A percentile compares a stretch with the other conserved stretches of the same genome.
Evolutionary conservation across 2,797 vertebrate genomes (phyloP).

Genomic region (Sternarchorhynchus goeldii): DNA sequence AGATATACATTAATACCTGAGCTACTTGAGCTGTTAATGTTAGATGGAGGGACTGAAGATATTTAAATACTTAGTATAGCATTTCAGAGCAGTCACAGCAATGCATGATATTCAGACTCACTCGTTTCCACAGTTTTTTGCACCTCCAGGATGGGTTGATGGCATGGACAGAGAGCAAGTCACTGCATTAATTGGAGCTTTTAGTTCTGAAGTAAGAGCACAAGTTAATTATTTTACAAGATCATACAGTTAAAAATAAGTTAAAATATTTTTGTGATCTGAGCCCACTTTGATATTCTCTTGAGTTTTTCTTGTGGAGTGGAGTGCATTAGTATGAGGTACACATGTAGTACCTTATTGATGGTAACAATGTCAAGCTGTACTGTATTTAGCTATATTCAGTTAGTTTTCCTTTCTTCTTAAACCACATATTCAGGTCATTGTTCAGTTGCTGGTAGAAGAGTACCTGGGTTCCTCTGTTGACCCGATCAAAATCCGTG

Average conservation of each 20-base stretch:
- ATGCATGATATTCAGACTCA: not conserved
- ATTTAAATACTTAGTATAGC: not conserved
- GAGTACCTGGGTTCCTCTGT: slow-evolving; percentile 71
- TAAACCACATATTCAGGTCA: slow-evolving; percentile 53
- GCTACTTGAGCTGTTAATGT: not conserved
- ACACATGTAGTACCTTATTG: not conserved
- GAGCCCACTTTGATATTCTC: not conserved
- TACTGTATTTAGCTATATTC: not conserved
- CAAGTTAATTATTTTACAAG: not conserved
- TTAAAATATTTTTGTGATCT: not conserved
- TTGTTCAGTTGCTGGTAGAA: slow-evolving; percentile 50
- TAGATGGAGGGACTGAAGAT: not conserved
- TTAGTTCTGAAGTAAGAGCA: slow-evolving; percentile 63
- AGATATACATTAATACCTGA: too few relatives aligned
- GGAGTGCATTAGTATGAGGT: not conserved
- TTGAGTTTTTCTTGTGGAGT: not conserved
- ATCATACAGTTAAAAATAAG: not conserved
- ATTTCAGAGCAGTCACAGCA: not conserved
- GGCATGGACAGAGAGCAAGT: slow-evolving; percentile 65
- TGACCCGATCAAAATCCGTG: slow-evolving; percentile 65
- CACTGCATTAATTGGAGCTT: not conserved
- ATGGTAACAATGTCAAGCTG: not conserved
- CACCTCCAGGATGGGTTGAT: slow-evolving; percentile 66
- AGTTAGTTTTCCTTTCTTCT: not conserved
- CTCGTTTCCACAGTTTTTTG: slow-evolving; percentile 55